Evolutionary conservation across 2,113 vertebrate genomes (phyloP).

Genomic region (Gymnarchus niloticus): DNA sequence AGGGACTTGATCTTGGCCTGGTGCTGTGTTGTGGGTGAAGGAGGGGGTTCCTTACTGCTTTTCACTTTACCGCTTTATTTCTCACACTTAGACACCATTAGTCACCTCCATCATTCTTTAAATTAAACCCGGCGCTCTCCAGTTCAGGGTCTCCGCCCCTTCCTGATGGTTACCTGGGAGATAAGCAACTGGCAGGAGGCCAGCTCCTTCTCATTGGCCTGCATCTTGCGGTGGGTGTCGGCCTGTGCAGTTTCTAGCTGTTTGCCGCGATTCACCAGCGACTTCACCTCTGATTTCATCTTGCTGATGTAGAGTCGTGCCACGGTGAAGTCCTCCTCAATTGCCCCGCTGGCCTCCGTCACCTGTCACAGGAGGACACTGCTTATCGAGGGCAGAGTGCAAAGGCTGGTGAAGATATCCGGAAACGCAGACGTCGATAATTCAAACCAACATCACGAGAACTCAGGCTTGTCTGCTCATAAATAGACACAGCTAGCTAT

Average conservation of each 20-base stretch:
- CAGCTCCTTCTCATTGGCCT: constrained; percentile 82
- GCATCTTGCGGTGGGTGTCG: constrained; percentile 81
- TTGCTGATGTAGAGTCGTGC: too few species aligned
- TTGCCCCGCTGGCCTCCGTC: constrained; percentile 74
- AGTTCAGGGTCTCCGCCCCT: not conserved
- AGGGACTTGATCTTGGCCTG: constrained; percentile 90
- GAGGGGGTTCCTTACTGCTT: not conserved
- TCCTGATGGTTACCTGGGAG: constrained; percentile 68
- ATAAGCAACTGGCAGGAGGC: constrained; percentile 82
- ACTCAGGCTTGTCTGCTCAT: not conserved
- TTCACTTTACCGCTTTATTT: not conserved
- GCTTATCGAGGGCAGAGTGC: too few species aligned
- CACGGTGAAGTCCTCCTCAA: constrained; percentile 88
- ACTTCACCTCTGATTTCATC: constrained; percentile 89
- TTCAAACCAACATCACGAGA: not conserved
- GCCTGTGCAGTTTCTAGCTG: constrained; percentile 80
- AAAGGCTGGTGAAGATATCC: too few species aligned
- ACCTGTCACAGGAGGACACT: constrained; percentile 48
- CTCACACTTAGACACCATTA: not conserved
- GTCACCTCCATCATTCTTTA: not conserved
- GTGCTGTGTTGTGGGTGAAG: constrained; percentile 59
- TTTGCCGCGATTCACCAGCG: constrained; percentile 81
- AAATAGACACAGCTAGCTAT: not conserved
- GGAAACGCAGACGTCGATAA: not conserved
- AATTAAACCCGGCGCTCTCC: not conserved